Percentiles rank a stretch among this genome's conserved stretches.
Evolutionary conservation across 1,140 invertebrate genomes (phyloP).

Genomic region (Hydropsyche tenuis): DNA sequence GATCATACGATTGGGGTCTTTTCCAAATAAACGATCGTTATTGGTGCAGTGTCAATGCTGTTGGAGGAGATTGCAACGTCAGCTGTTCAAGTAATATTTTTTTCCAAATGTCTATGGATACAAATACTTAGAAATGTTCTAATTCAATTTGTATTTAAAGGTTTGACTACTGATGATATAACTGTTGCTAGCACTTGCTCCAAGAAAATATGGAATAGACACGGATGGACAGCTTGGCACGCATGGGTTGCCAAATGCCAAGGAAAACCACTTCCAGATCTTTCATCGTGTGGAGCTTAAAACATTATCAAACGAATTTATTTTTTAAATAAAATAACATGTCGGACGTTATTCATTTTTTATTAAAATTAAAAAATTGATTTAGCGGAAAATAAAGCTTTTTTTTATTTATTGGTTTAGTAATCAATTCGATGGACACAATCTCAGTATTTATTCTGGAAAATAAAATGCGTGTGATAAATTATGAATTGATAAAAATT

Average conservation of each 20-base stretch:
- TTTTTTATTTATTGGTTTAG: too few relatives aligned
- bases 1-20: constrained; percentile 64
- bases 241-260: constrained; percentile 54
- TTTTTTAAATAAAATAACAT: too few relatives aligned
- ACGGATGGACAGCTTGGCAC: constrained; percentile 51
- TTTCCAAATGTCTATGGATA: too few relatives aligned
- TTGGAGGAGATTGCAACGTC: constrained; percentile 53
- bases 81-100: constrained; percentile 51
- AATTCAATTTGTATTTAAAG: constrained; percentile 9
- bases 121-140: too few relatives aligned
- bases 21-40: constrained; percentile 68
- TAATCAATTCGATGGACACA: too few relatives aligned
- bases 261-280: constrained; percentile 33
- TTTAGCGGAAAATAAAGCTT: too few relatives aligned
- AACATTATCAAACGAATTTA: too few relatives aligned
- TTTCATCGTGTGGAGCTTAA: constrained; percentile 22
- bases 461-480: too few relatives aligned
- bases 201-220: constrained; percentile 46
- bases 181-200: constrained; percentile 43
- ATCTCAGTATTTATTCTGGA: too few relatives aligned
- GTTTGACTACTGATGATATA: constrained; percentile 25
- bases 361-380: too few relatives aligned
- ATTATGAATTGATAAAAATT: too few relatives aligned
- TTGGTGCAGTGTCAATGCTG: constrained; percentile 59
- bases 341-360: too few relatives aligned